Percentiles rank a stretch among this genome's conserved stretches.
Evolutionary conservation across 2,113 vertebrate genomes (phyloP).

Genomic region (Ailuropoda melanoleuca): DNA sequence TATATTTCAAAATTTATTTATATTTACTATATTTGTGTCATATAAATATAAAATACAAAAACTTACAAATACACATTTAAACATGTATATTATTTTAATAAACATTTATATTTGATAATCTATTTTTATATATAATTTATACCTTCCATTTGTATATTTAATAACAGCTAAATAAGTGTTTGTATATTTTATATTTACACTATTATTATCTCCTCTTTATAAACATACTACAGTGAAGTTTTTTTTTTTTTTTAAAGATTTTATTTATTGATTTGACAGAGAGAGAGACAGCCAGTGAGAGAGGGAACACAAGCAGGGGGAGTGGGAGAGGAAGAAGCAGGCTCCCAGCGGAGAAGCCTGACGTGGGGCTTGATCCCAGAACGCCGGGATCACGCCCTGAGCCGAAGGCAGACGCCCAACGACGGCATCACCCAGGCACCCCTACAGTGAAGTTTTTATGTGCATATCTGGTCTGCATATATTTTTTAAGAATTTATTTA

Average conservation of each 20-base stretch:
- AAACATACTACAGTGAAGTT: background rate
- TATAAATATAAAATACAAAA: background rate
- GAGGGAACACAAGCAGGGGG: no score
- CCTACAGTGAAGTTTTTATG: background rate
- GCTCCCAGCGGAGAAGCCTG: no score
- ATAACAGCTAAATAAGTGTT: background rate
- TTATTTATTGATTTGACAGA: background rate
- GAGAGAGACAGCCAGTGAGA: no score
- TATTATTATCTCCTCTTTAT: background rate
- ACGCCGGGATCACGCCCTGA: no score
- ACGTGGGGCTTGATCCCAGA: no score
- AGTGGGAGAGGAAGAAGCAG: no score
- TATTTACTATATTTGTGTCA: background rate
- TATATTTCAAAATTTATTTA: background rate
- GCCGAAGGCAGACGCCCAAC: no score
- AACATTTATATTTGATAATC: background rate
- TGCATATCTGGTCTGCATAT: no score
- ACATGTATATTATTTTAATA: background rate
- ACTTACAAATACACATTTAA: background rate
- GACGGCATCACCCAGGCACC: no score
- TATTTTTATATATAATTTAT: background rate
- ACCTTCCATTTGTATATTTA: background rate
- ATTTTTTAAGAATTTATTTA: background rate
- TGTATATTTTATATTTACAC: background rate
- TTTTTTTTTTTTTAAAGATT: background rate